A percentile compares a stretch with the other conserved stretches of the same genome.
phyloP scores from a whole-genome alignment of 2,113 vertebrate species.

The Sterrhoptilus dennistouni region DNA sequence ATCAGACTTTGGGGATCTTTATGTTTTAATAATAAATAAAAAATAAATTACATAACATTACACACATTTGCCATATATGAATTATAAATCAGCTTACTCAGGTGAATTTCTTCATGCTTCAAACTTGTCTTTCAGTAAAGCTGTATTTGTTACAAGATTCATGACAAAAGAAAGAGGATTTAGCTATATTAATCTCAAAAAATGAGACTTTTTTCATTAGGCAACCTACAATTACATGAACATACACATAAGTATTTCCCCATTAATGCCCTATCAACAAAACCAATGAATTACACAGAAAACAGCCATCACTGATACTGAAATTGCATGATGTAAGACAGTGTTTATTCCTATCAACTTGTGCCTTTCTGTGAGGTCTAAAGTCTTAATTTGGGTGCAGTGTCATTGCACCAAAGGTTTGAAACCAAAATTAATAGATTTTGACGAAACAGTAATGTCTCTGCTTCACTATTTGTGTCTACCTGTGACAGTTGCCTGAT shows the following conservation, averaged over 20 bases:
- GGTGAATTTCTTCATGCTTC: not conserved
- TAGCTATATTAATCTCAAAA: not conserved
- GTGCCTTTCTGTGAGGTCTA: not conserved
- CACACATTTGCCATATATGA: not conserved
- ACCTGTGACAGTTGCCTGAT: not conserved
- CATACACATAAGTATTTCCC: not conserved
- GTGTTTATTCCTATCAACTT: not conserved
- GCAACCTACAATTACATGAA: not conserved
- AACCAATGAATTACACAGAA: not conserved
- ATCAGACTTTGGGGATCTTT: not conserved
- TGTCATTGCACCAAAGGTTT: not conserved
- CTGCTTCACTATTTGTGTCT: not conserved
- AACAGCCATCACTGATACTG: not conserved
- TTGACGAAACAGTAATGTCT: not conserved
- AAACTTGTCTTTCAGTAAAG: not conserved
- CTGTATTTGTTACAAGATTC: not conserved
- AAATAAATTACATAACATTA: not conserved
- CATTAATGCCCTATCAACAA: not conserved
- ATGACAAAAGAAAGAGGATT: not conserved
- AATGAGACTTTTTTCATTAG: not conserved
- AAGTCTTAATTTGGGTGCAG: not conserved
- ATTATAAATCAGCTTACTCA: not conserved
- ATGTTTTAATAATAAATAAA: not conserved
- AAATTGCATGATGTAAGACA: not conserved
- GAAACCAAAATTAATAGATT: not conserved